Conservation (phyloP, 2,113 vertebrate species). For the Phalacrocorax pelagicus region DNA sequence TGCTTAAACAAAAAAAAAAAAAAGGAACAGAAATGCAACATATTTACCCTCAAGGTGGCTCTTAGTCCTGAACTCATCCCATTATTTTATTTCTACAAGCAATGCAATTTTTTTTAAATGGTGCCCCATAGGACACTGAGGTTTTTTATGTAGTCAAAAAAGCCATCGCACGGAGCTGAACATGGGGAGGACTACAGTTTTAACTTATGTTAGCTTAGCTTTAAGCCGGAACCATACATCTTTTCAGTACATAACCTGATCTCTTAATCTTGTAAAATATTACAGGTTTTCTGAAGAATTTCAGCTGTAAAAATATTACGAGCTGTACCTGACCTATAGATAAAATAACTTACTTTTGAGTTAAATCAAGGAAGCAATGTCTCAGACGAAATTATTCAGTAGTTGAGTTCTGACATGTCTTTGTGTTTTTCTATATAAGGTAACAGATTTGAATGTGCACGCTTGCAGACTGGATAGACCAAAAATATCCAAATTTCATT, state of each 20-base stretch:
- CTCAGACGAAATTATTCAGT: not conserved
- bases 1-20: not conserved
- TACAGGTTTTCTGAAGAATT: not conserved
- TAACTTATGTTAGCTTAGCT: not conserved
- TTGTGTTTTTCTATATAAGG: not conserved
- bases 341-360: not conserved
- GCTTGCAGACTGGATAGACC: not conserved
- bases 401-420: not conserved
- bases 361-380: not conserved
- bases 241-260: not conserved
- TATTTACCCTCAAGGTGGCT: slow-evolving; percentile 42
- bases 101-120: not conserved
- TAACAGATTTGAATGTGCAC: not conserved
- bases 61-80: slow-evolving; percentile 21
- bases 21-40: not conserved
- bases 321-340: not conserved
- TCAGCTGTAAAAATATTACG: not conserved
- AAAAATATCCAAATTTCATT: not conserved
- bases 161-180: not conserved
- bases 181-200: not conserved
- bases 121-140: not conserved
- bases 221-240: not conserved
- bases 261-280: not conserved
- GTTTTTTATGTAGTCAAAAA: not conserved
- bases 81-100: slow-evolving; percentile 14